phyloP scores from a whole-genome alignment of 2,797 vertebrate species.

The Bradypus variegatus region DNA sequence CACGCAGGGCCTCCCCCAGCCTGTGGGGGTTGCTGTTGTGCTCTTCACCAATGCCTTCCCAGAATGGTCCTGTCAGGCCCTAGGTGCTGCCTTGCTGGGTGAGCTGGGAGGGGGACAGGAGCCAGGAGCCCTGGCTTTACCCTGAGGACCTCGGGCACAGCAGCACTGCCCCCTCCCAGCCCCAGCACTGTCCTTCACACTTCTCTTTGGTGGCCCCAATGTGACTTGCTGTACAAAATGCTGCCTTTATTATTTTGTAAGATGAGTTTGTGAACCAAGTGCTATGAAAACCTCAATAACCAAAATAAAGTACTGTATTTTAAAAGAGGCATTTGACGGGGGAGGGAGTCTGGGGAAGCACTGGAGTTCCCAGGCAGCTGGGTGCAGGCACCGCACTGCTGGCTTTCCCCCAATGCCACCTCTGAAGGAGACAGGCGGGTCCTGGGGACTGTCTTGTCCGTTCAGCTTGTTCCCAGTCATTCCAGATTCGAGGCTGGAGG shows the following conservation, averaged over 20 bases:
- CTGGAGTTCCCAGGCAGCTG: background rate
- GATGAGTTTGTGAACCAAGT: slow-evolving; percentile 51
- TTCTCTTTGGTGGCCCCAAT: slow-evolving; percentile 38
- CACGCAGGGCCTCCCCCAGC: background rate
- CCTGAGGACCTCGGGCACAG: background rate
- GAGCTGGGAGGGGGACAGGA: background rate
- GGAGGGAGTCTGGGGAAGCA: background rate
- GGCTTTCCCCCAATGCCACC: background rate
- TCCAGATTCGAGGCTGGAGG: background rate
- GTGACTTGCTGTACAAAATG: slow-evolving; percentile 57
- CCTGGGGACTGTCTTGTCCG: background rate
- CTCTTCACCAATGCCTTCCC: background rate
- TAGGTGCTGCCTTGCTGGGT: slow-evolving; percentile 48
- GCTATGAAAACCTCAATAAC: slow-evolving; percentile 49
- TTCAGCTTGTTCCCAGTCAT: background rate
- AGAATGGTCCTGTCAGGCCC: slow-evolving; percentile 13
- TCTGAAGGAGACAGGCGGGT: background rate
- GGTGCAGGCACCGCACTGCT: background rate
- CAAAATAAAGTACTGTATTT: slow-evolving; percentile 69
- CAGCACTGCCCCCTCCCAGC: background rate
- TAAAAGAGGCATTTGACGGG: background rate
- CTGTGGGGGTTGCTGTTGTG: background rate
- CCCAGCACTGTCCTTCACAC: slow-evolving; percentile 32
- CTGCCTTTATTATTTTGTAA: slow-evolving; percentile 58
- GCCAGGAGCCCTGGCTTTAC: background rate